Percentiles rank a stretch among this genome's conserved stretches.
These are phyloP conservation scores for Mesorhabditis spiculigera DNA, from an alignment of 2,888 invertebrate genomes.

Conservation along the genomic window DNA sequence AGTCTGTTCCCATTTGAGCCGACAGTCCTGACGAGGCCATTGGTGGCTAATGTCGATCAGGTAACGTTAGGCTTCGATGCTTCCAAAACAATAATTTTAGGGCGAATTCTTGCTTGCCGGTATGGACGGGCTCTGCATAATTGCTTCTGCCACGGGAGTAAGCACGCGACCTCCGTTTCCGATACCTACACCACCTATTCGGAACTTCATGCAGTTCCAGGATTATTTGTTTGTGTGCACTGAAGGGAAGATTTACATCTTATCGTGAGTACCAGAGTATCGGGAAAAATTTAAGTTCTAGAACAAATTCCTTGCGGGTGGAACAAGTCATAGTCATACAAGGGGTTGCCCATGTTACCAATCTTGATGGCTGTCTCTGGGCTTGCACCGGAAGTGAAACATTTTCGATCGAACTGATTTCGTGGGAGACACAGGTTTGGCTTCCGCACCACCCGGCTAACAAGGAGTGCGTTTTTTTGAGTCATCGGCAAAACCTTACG, in stretches of 20 bases:
- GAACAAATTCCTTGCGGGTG: constrained; percentile 64
- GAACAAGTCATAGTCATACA: constrained; percentile 64
- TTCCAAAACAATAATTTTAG: constrained; percentile 46
- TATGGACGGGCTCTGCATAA: constrained; percentile 65
- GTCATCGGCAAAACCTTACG: no score
- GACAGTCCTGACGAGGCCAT: constrained; percentile 37
- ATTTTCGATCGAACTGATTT: constrained; percentile 63
- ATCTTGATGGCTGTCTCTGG: constrained; percentile 64
- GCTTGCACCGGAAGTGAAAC: constrained; percentile 62
- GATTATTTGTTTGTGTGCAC: background rate
- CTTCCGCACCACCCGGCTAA: background rate
- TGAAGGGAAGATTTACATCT: background rate
- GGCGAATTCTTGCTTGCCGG: constrained; percentile 65
- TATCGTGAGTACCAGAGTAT: background rate
- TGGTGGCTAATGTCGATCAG: constrained; percentile 39
- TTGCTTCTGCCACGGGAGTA: constrained; percentile 64
- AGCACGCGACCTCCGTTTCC: constrained; percentile 66
- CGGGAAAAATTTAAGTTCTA: constrained; percentile 41
- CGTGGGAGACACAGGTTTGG: constrained; percentile 64
- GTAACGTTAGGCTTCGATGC: constrained; percentile 24
- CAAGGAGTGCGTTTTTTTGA: no score
- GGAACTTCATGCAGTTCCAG: constrained; percentile 54
- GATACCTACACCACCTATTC: constrained; percentile 61
- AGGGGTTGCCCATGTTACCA: constrained; percentile 62
- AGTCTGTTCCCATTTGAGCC: constrained; percentile 63